These are phyloP conservation scores for Drosophila tristis DNA, from an alignment of 1,140 invertebrate species.

Conservation along the genomic window DNA sequence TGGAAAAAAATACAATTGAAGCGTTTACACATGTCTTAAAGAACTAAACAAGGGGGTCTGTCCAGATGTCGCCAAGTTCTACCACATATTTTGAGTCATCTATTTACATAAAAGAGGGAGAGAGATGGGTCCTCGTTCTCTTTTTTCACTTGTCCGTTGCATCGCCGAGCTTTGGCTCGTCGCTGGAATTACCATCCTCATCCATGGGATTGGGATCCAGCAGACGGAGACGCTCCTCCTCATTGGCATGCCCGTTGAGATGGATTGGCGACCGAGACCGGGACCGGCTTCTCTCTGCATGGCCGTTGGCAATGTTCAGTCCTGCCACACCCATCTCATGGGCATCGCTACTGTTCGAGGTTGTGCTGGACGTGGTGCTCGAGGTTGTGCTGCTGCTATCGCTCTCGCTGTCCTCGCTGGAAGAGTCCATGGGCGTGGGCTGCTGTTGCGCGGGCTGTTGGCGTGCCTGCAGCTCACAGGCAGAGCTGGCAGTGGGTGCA, in stretches of 20 bases:
- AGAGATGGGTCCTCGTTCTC: no score
- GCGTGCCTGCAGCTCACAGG: slow-evolving; percentile 60
- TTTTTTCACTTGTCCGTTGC: slow-evolving; percentile 38
- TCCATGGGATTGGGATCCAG: slow-evolving; percentile 64
- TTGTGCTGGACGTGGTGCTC: slow-evolving; percentile 68
- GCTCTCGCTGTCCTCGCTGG: slow-evolving; percentile 82
- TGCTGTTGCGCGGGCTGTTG: slow-evolving; percentile 59
- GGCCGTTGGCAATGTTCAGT: slow-evolving; percentile 67
- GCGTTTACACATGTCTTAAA: slow-evolving; percentile 39
- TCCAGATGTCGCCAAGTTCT: slow-evolving; percentile 29
- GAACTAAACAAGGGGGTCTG: slow-evolving; percentile 27
- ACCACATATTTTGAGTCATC: slow-evolving; percentile 43
- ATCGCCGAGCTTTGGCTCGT: slow-evolving; percentile 37
- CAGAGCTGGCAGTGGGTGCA: slow-evolving; percentile 69
- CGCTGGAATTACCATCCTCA: slow-evolving; percentile 68
- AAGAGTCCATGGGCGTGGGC: slow-evolving; percentile 79
- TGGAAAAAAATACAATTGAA: slow-evolving; percentile 2
- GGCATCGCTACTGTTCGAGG: slow-evolving; percentile 65
- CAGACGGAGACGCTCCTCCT: slow-evolving; percentile 56
- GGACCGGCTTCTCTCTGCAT: slow-evolving; percentile 46
- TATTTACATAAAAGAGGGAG: slow-evolving; percentile 48
- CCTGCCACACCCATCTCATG: slow-evolving; percentile 71
- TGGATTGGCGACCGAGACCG: slow-evolving; percentile 50
- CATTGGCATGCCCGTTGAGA: slow-evolving; percentile 61
- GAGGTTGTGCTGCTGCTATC: slow-evolving; percentile 81